Conservation (phyloP, 1,140 invertebrate species). For the Bemisia tabaci region DNA sequence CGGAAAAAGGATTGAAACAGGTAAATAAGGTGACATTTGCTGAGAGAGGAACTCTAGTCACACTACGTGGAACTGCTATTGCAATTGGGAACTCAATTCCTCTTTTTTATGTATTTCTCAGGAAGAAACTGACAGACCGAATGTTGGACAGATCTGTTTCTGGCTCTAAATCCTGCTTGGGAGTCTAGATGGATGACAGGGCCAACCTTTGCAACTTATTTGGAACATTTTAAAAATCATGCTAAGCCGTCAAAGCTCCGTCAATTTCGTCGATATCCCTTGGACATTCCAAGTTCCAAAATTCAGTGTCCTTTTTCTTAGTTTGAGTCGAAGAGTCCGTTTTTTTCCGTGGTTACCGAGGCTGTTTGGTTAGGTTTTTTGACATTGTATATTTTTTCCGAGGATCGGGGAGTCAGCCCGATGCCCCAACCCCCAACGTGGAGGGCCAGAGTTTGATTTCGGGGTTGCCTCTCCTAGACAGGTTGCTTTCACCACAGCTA, state of each 20-base stretch:
- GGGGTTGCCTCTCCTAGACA: too few species aligned
- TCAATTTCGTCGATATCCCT: too few species aligned
- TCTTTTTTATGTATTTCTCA: constrained; percentile 32
- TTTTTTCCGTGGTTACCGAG: too few species aligned
- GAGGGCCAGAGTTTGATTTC: too few species aligned
- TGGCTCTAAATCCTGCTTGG: neutral
- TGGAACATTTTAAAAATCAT: neutral
- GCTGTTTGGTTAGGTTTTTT: too few species aligned
- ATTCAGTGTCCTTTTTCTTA: too few species aligned
- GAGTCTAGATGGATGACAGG: neutral
- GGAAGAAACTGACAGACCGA: constrained; percentile 6
- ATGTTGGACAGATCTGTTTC: neutral
- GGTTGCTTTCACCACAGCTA: too few species aligned
- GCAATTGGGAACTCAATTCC: constrained; percentile 31
- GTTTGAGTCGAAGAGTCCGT: too few species aligned
- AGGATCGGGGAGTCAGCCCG: too few species aligned
- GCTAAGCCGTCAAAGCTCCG: neutral
- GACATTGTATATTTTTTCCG: too few species aligned
- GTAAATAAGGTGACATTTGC: constrained; percentile 31
- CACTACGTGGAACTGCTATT: constrained; percentile 28
- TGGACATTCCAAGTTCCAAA: too few species aligned
- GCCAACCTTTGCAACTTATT: neutral
- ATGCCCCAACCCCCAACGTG: too few species aligned
- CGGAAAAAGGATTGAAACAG: constrained; percentile 31
- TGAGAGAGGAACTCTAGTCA: constrained; percentile 33